These are phyloP conservation scores for Scytalopus superciliaris DNA, from an alignment of 2,113 vertebrate species.

Conservation along the genomic window DNA sequence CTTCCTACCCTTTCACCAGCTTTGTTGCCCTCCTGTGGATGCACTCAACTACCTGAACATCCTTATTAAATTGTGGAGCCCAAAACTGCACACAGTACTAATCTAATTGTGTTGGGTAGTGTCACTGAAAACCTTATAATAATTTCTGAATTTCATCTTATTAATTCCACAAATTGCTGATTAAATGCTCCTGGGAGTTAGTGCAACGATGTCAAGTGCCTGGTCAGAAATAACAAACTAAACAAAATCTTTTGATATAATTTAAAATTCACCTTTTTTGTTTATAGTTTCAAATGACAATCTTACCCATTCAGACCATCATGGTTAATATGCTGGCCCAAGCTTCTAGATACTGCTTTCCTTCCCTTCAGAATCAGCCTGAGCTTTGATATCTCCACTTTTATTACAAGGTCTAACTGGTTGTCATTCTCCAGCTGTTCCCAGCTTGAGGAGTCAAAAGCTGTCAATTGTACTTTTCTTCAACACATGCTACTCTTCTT, in stretches of 20 bases:
- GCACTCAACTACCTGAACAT: not conserved
- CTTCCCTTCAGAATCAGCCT: not conserved
- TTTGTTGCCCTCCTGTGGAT: not conserved
- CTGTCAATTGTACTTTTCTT: not conserved
- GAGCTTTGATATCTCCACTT: not conserved
- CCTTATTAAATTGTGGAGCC: not conserved
- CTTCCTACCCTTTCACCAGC: not conserved
- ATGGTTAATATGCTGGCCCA: not conserved
- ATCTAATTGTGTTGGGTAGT: not conserved
- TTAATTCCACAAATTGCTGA: not conserved
- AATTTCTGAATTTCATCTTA: not conserved
- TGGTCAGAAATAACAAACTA: not conserved
- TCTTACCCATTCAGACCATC: not conserved
- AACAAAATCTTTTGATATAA: not conserved
- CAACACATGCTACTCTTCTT: not conserved
- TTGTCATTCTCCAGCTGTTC: conserved; percentile 22
- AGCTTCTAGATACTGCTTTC: not conserved
- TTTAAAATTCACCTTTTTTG: not conserved
- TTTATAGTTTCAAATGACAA: not conserved
- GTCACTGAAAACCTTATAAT: not conserved
- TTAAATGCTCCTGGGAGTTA: not conserved
- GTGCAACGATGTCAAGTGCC: not conserved
- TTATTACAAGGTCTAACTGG: not conserved
- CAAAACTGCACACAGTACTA: not conserved
- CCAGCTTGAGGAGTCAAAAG: not conserved